Base-by-base conservation (phyloP, 2,888 invertebrate genomes). In the Penaeus monodon region DNA sequence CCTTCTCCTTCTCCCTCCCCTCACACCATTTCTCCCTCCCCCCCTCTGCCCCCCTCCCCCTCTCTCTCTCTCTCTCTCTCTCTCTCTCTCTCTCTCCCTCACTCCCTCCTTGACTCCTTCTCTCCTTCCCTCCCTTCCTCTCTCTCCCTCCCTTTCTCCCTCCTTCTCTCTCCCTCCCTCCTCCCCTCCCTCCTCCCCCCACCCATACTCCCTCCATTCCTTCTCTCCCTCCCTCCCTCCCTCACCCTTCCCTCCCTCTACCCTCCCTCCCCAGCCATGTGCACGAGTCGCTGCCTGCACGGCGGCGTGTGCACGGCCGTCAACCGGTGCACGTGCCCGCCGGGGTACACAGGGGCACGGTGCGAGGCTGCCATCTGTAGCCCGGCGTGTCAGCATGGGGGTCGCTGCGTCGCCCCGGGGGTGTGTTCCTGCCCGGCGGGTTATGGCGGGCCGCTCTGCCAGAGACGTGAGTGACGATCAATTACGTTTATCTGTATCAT, bases 241-340 rank as follows among this genome's bases (percentile, higher is more conserved):
- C 10, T 57, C 10, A n/a, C 27, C 24, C n/a, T 33, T 2, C 27
- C 27, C 24, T 29, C 6, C 33, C 33, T 6, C 44, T 2, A 49
- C 57, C 38, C 77, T 57, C n/a, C 63, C 10, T 29, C 66, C 29
- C 22, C 29, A 86, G 86, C 86, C 27, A 78, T 83, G 86, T 90
- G 90, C 81, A 88, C 89, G 29, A 92, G 92, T 94, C 38, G 96
- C 95, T 98, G 97, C 92, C 93, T 95, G 91, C 96, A 97, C 92
- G 95, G 95, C 84, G 97, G 97, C 0, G 95, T 96, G 81, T 98
- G 97, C 91, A 92, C 95, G 6, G 94, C 94, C 64, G 95, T 96
- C 0, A 95, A 96, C 91, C 93, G 94, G 0, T 97, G 97, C 91
- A 93, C 94, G 68, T 97, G 97, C 91, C 94, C 95, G 0, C 94